These are phyloP conservation scores for Pseudeuparius sepicola DNA, from an alignment of 2,888 invertebrate species.

Conservation along the genomic window DNA sequence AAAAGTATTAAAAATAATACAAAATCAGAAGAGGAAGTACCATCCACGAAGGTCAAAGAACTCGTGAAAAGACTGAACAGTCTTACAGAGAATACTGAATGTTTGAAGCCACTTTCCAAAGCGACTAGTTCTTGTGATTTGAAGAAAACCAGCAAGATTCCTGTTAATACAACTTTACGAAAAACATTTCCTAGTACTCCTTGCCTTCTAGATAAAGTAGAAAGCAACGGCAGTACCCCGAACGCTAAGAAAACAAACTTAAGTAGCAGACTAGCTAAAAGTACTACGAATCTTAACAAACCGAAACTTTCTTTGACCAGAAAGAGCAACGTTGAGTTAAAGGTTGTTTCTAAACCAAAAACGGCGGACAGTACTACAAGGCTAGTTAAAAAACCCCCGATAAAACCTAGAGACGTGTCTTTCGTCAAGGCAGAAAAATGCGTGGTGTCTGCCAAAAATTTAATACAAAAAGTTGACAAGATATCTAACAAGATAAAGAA, in stretches of 20 bases:
- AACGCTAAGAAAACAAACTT: conserved; percentile 17
- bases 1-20: neutral
- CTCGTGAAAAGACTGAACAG: conserved; percentile 31
- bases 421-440: conserved; percentile 11
- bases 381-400: conserved; percentile 7
- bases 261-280: conserved; percentile 19
- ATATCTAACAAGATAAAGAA: conserved; percentile 20
- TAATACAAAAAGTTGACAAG: conserved; percentile 13
- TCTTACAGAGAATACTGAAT: conserved; percentile 20
- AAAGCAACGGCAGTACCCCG: conserved; percentile 23
- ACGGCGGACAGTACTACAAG: conserved; percentile 17
- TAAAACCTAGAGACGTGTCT: conserved; percentile 17
- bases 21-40: conserved; percentile 5
- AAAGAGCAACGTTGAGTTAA: neutral
- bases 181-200: conserved; percentile 38
- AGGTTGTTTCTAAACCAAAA: neutral
- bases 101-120: conserved; percentile 24
- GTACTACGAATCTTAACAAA: conserved; percentile 24
- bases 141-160: conserved; percentile 32
- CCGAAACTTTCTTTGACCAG: conserved; percentile 13
- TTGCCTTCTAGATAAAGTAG: conserved; percentile 35
- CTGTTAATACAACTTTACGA: conserved; percentile 32
- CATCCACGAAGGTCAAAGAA: conserved; percentile 30
- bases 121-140: conserved; percentile 32
- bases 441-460: conserved; percentile 7